phyloP scores from a whole-genome alignment of 2,113 vertebrate species.

The Ophthalmotilapia sp. region DNA sequence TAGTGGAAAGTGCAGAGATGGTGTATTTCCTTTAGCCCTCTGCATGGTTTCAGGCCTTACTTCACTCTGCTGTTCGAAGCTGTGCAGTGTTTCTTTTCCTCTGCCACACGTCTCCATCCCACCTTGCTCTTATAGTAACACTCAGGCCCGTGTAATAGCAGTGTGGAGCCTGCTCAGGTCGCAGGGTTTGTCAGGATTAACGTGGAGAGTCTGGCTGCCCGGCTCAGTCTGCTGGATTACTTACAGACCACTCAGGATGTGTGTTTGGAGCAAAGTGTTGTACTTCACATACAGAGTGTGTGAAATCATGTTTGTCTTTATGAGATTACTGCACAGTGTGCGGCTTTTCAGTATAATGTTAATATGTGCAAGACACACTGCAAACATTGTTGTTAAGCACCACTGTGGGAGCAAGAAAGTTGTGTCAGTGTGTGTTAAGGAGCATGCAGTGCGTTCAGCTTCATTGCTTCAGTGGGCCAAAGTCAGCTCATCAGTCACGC shows the following conservation, averaged over 20 bases:
- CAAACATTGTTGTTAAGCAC: slow-evolving; percentile 10
- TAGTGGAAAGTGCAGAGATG: not conserved
- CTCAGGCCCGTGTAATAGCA: slow-evolving; percentile 7
- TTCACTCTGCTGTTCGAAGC: not conserved
- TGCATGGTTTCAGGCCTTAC: not conserved
- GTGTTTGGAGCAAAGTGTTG: slow-evolving; percentile 28
- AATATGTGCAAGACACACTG: not conserved
- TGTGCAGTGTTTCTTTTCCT: not conserved
- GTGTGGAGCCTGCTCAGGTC: slow-evolving; percentile 35
- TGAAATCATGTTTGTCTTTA: slow-evolving; percentile 28
- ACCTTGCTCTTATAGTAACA: not conserved
- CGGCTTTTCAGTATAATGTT: not conserved
- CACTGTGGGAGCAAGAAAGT: slow-evolving; percentile 7
- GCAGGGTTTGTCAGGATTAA: slow-evolving; percentile 60
- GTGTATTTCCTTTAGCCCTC: not conserved
- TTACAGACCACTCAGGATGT: slow-evolving; percentile 39
- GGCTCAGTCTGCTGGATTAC: slow-evolving; percentile 35
- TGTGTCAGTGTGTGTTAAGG: slow-evolving; percentile 13
- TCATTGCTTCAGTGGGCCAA: slow-evolving; percentile 13
- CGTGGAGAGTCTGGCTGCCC: slow-evolving; percentile 32
- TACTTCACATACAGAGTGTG: slow-evolving; percentile 4
- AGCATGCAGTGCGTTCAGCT: slow-evolving; percentile 19
- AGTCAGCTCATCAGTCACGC: slow-evolving; percentile 47
- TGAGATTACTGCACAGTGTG: slow-evolving; percentile 23
- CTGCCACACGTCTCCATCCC: not conserved